phyloP scores from a whole-genome alignment of 2,888 invertebrate genomes.

The Agrochola lychnidis region DNA sequence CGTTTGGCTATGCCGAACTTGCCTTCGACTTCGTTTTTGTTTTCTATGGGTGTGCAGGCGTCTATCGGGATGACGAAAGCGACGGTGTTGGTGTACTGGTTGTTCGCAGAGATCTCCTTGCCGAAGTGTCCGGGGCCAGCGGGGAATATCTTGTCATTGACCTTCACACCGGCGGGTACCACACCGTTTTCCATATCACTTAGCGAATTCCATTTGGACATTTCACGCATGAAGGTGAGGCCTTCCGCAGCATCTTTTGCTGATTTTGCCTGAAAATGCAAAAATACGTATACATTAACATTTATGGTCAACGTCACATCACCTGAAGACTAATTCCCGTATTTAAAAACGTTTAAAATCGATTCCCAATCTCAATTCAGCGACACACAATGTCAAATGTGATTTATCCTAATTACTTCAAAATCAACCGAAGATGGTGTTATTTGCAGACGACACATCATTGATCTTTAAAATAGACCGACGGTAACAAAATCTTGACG shows the following conservation, averaged over 20 bases:
- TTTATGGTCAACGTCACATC: background rate
- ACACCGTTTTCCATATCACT: slow-evolving; percentile 91
- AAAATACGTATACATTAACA: background rate
- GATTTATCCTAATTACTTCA: too few relatives aligned
- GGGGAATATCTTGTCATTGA: slow-evolving; percentile 79
- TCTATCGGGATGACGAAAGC: slow-evolving; percentile 93
- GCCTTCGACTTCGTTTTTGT: slow-evolving; percentile 91
- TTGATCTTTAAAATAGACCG: too few relatives aligned
- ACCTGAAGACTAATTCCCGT: background rate
- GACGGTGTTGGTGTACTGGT: slow-evolving; percentile 92
- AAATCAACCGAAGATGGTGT: too few relatives aligned
- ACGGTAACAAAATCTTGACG: too few relatives aligned
- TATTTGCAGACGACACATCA: too few relatives aligned
- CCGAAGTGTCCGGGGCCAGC: slow-evolving; percentile 98
- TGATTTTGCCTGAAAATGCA: slow-evolving; percentile 93
- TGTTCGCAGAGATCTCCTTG: slow-evolving; percentile 92
- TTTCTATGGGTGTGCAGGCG: slow-evolving; percentile 91
- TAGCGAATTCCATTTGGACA: slow-evolving; percentile 96
- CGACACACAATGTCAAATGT: background rate
- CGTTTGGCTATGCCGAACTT: slow-evolving; percentile 96
- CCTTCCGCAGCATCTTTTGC: slow-evolving; percentile 97
- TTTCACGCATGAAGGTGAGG: slow-evolving; percentile 98
- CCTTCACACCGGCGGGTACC: slow-evolving; percentile 78
- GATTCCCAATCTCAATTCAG: background rate
- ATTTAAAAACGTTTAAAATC: background rate